Evolutionary conservation across 1,140 invertebrate species (phyloP).

Genomic region (Conopomorpha cramerella): DNA sequence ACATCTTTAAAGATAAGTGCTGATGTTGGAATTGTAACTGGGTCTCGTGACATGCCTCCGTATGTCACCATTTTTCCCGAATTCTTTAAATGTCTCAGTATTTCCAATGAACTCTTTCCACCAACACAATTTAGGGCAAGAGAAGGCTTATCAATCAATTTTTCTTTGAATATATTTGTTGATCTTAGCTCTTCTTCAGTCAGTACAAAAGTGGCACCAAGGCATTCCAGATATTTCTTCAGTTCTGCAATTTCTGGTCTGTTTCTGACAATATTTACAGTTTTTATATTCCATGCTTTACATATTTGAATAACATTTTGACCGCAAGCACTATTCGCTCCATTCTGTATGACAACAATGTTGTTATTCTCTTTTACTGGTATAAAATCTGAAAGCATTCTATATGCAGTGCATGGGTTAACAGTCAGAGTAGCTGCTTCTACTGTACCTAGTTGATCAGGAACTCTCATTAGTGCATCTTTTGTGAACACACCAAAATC

Average conservation of each 20-base stretch:
- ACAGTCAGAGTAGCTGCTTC: slow-evolving; percentile 88
- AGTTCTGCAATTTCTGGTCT: slow-evolving; percentile 79
- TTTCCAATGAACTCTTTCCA: slow-evolving; percentile 84
- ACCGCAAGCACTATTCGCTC: slow-evolving; percentile 95
- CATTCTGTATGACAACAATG: slow-evolving; percentile 85
- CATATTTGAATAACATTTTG: slow-evolving; percentile 93
- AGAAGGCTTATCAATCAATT: slow-evolving; percentile 70
- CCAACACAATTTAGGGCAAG: slow-evolving; percentile 96
- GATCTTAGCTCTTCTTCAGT: slow-evolving; percentile 87
- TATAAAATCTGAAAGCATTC: slow-evolving; percentile 94
- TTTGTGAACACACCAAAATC: slow-evolving; percentile 69
- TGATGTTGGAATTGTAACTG: slow-evolving; percentile 80
- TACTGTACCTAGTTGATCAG: slow-evolving; percentile 69
- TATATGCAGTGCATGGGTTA: slow-evolving; percentile 95
- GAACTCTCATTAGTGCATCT: slow-evolving; percentile 71
- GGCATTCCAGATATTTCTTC: slow-evolving; percentile 68
- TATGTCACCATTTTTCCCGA: slow-evolving; percentile 92
- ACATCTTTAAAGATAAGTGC: slow-evolving; percentile 94
- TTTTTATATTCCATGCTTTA: slow-evolving; percentile 75
- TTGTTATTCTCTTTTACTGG: slow-evolving; percentile 74
- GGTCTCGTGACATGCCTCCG: slow-evolving; percentile 95
- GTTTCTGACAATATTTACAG: slow-evolving; percentile 86
- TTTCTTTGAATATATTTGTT: slow-evolving; percentile 74
- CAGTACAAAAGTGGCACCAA: slow-evolving; percentile 89
- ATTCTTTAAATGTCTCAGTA: slow-evolving; percentile 75